phyloP scores from a whole-genome alignment of 2,113 vertebrate species.

The Mustela nigripes region DNA sequence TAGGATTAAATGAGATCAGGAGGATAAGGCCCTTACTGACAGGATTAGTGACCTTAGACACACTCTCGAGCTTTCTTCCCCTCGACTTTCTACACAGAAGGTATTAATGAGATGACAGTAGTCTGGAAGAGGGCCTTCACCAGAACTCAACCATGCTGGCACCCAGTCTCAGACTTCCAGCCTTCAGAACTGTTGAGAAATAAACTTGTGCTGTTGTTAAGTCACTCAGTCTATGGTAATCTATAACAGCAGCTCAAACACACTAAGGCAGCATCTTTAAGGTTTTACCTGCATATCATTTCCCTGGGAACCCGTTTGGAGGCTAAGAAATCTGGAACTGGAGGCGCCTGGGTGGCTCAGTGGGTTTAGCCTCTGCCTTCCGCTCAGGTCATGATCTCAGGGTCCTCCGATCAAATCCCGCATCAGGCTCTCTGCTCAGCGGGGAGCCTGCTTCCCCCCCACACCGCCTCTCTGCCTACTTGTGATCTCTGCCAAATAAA shows the following conservation, averaged over 20 bases:
- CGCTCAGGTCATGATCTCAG: too few species aligned
- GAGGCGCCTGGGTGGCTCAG: too few species aligned
- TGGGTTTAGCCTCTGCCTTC: too few species aligned
- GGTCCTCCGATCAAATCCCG: too few species aligned
- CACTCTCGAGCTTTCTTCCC: background rate
- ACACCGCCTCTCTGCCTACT: too few species aligned
- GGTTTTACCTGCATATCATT: background rate
- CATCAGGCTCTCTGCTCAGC: too few species aligned
- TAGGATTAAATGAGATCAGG: background rate
- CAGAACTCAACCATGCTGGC: too few species aligned
- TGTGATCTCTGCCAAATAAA: too few species aligned
- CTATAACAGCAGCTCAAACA: background rate
- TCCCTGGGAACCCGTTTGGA: background rate
- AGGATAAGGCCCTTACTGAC: background rate
- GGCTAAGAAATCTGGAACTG: background rate
- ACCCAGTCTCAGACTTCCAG: background rate
- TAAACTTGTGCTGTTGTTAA: background rate
- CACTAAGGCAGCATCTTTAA: background rate
- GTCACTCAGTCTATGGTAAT: background rate
- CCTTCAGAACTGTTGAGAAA: background rate
- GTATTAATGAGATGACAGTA: background rate
- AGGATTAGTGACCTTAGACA: background rate
- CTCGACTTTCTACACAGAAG: background rate
- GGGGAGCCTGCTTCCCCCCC: too few species aligned
- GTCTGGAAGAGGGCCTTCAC: background rate